Evolutionary conservation across 2,888 invertebrate species (phyloP), one percentile per base, ranked within the genome.

Genomic region (Erebia ligea): DNA sequence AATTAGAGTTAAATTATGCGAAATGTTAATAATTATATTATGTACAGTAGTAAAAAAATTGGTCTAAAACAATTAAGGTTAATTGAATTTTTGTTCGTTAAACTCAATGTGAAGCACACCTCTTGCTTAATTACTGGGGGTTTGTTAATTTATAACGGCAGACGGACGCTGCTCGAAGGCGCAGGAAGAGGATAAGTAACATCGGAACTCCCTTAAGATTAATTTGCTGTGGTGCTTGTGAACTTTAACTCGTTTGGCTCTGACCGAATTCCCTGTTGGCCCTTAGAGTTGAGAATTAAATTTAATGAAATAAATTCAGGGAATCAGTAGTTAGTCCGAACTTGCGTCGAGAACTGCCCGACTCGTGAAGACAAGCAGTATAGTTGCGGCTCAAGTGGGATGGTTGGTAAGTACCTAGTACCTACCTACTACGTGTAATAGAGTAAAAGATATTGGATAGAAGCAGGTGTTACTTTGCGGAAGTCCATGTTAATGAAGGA

Each of bases 181-280:
- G 82, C 83, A 81, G 79, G 81, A 86, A 78, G 82, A 84, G 88
- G 89, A 89, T 89, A 34, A 34, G 34, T 34, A 91, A 87, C 89
- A 89, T 90, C 86, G 88, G 87, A 91, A 91, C 91, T 92, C 92
- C 91, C 92, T 88, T 86, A 92, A 93, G 92, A 92, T 92, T 93
- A 93, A 93, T 93, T 92, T 92, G 87, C 85, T 82, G 84, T 87
- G 89, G 83, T 87, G 86, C 90, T 89, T 82, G 82, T 84, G 86
- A 93, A 92, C 89, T 92, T 92, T 90, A 91, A 92, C 92, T 91
- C 91, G 88, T 91, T 91, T 86, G 89, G 86, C 84, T 88, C 88
- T 87, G 87, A 86, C 91, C 90, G 82, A 90, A 92, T 90, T 90
- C 91, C 88, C 89, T 83, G 82, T 80, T 82, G 86, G 85, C 81